phyloP scores from a whole-genome alignment of 2,888 invertebrate species.

The Eupithecia dodoneata region DNA sequence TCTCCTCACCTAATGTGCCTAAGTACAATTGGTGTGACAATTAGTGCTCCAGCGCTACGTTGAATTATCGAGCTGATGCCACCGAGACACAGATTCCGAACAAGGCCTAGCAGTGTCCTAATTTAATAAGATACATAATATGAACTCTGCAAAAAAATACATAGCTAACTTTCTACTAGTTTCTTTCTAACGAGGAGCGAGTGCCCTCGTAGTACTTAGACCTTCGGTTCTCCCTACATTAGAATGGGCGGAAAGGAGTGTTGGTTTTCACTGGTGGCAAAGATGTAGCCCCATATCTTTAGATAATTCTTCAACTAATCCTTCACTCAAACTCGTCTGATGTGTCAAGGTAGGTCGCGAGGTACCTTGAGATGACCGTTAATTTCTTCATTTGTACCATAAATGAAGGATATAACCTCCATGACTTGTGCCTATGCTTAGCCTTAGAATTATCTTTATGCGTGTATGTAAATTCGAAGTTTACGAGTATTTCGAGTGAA shows the following conservation, averaged over 20 bases:
- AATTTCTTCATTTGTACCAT: no score
- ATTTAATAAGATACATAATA: background rate
- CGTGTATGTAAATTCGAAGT: no score
- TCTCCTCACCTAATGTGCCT: background rate
- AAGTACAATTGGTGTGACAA: slow-evolving; percentile 33
- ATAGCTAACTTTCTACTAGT: background rate
- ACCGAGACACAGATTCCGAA: slow-evolving; percentile 46
- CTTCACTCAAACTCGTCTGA: no score
- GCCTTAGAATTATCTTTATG: no score
- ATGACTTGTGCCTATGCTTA: no score
- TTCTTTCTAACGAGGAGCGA: background rate
- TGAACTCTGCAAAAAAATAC: background rate
- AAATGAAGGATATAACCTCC: no score
- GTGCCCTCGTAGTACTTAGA: background rate
- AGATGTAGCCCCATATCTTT: background rate
- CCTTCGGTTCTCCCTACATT: background rate
- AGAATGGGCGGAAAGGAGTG: background rate
- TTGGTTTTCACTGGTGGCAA: background rate
- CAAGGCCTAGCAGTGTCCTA: slow-evolving; percentile 33
- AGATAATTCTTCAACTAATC: no score
- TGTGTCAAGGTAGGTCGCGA: no score
- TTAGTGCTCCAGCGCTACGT: slow-evolving; percentile 36
- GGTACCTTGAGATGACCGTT: no score
- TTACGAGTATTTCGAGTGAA: no score
- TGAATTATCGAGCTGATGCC: slow-evolving; percentile 33